Conservation (phyloP, 2,113 vertebrate genomes). For the Phaethornis superciliosus region DNA sequence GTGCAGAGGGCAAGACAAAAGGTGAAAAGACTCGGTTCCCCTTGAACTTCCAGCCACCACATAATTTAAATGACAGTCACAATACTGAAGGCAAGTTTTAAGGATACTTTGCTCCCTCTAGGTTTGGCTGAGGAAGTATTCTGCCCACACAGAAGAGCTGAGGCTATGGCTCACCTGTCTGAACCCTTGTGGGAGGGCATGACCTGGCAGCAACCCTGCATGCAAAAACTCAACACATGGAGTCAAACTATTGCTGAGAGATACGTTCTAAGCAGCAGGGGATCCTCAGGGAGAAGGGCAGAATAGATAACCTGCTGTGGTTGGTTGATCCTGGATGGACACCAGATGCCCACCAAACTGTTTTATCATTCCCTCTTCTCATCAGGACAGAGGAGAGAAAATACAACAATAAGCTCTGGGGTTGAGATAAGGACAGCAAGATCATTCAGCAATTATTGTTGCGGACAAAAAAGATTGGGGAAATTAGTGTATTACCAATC, state of each 20-base stretch:
- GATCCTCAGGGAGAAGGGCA: not conserved
- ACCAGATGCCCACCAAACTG: not conserved
- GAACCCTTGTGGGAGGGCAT: not conserved
- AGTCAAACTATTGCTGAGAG: not conserved
- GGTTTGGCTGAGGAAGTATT: not conserved
- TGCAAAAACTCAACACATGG: not conserved
- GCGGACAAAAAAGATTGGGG: not conserved
- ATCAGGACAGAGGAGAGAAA: not conserved
- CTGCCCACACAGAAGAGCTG: not conserved
- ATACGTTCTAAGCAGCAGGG: not conserved
- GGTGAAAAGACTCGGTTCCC: not conserved
- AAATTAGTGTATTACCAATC: not conserved
- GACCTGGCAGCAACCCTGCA: not conserved
- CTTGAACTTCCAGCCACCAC: not conserved
- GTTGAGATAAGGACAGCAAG: not conserved
- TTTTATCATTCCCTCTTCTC: not conserved
- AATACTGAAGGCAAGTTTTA: not conserved
- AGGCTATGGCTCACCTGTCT: accelerated
- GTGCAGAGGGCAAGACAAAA: not conserved
- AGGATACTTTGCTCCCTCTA: not conserved
- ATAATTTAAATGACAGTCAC: not conserved
- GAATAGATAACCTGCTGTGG: not conserved
- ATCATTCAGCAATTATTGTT: not conserved
- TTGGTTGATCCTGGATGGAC: not conserved
- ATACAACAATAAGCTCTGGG: not conserved